These are phyloP conservation scores for Oxycera nigricornis DNA, from an alignment of 2,888 invertebrate genomes.

Conservation along the genomic window DNA sequence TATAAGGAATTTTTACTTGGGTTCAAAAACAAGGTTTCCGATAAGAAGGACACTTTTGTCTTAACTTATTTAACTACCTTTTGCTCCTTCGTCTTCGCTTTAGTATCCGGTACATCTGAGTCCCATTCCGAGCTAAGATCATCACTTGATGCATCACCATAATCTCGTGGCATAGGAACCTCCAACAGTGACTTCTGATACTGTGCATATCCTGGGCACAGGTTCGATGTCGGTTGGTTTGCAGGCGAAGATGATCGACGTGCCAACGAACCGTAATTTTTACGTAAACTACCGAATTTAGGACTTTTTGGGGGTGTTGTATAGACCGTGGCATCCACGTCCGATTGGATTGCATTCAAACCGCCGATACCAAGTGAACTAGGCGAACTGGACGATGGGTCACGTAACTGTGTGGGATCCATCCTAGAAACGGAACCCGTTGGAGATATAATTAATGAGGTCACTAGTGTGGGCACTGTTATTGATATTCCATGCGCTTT, in stretches of 20 bases:
- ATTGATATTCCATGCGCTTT: slow-evolving; percentile 58
- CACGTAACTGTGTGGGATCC: slow-evolving; percentile 61
- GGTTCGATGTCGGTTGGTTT: slow-evolving; percentile 61
- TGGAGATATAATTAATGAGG: slow-evolving; percentile 53
- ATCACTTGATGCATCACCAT: slow-evolving; percentile 89
- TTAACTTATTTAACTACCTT: slow-evolving; percentile 39
- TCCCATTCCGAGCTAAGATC: slow-evolving; percentile 93
- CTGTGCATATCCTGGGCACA: slow-evolving; percentile 77
- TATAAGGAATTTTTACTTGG: too few relatives aligned
- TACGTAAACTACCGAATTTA: slow-evolving; percentile 15
- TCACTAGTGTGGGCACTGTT: slow-evolving; percentile 55
- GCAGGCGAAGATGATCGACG: slow-evolving; percentile 65
- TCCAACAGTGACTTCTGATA: slow-evolving; percentile 79
- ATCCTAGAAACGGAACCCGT: slow-evolving; percentile 55
- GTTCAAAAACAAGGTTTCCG: too few relatives aligned
- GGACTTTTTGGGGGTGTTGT: slow-evolving; percentile 24
- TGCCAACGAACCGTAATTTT: slow-evolving; percentile 48
- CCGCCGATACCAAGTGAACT: slow-evolving; percentile 54
- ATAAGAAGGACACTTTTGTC: too few relatives aligned
- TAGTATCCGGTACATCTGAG: slow-evolving; percentile 73
- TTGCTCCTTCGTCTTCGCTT: slow-evolving; percentile 36
- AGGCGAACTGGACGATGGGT: slow-evolving; percentile 62
- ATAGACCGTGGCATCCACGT: background rate
- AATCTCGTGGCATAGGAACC: slow-evolving; percentile 79
- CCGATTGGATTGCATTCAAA: slow-evolving; percentile 51